Evolutionary conservation across 2,113 vertebrate genomes (phyloP).

Genomic region (Myxocyprinus asiaticus): DNA sequence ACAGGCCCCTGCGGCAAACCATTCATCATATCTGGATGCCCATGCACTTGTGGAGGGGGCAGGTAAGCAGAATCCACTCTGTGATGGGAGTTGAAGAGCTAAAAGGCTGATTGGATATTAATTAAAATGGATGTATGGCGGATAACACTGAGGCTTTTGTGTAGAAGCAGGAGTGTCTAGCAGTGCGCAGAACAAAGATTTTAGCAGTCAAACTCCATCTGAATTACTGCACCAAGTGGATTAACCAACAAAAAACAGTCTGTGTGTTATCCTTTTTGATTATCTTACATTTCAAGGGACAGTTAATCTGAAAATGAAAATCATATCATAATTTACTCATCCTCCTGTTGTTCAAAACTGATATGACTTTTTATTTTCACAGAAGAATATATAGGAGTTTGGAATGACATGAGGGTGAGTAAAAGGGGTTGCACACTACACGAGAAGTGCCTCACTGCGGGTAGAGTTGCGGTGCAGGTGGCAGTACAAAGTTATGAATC

Average conservation of each 20-base stretch:
- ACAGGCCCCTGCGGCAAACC: slow-evolving; percentile 40
- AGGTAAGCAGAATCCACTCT: slow-evolving; percentile 39
- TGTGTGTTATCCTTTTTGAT: too few relatives aligned
- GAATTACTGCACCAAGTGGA: background rate
- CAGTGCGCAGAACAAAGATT: background rate
- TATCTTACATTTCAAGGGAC: too few relatives aligned
- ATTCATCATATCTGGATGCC: slow-evolving; percentile 31
- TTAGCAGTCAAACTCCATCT: background rate
- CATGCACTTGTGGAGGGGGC: background rate
- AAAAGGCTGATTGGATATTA: slow-evolving; percentile 50
- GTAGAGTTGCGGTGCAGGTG: too few relatives aligned
- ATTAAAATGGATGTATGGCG: slow-evolving; percentile 47
- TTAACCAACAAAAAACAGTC: background rate
- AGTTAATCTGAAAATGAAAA: too few relatives aligned
- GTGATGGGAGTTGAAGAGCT: slow-evolving; percentile 19
- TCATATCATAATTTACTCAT: too few relatives aligned
- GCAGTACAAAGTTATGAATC: too few relatives aligned
- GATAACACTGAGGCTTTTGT: background rate
- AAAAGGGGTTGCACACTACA: too few relatives aligned
- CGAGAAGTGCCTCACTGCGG: too few relatives aligned
- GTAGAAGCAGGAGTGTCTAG: background rate
- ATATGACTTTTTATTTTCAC: too few relatives aligned
- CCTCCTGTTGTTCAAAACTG: too few relatives aligned
- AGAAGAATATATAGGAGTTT: too few relatives aligned
- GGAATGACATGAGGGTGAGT: too few relatives aligned